These are phyloP conservation scores for Carpatolechia fugitivella DNA, from an alignment of 2,888 invertebrate species.

Conservation along the genomic window DNA sequence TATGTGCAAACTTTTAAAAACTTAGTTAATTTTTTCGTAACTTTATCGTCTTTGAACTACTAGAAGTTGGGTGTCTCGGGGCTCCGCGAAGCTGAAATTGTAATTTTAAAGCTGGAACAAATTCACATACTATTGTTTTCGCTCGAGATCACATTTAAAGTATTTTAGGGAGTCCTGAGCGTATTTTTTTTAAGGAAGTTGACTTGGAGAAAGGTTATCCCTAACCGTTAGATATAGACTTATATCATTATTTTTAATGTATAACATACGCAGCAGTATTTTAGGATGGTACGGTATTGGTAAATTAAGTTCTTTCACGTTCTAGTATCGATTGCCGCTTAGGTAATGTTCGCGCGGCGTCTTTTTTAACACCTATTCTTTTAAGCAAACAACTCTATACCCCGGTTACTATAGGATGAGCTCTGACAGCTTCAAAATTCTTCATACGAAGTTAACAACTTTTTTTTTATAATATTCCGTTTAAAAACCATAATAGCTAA, in stretches of 20 bases:
- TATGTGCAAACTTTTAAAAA: slow-evolving; percentile 22
- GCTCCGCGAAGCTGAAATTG: slow-evolving; percentile 24
- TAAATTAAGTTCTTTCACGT: slow-evolving; percentile 66
- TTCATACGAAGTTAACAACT: too few species aligned
- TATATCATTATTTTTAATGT: slow-evolving; percentile 77
- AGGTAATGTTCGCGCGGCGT: neutral
- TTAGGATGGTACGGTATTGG: slow-evolving; percentile 62
- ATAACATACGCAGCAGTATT: slow-evolving; percentile 76
- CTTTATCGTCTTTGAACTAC: slow-evolving; percentile 24
- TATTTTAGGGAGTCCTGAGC: slow-evolving; percentile 4
- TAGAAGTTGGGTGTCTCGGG: slow-evolving; percentile 29
- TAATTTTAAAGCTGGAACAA: neutral
- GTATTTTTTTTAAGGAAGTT: slow-evolving; percentile 7
- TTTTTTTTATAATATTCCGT: too few species aligned
- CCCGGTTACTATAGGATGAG: too few species aligned
- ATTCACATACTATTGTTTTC: neutral
- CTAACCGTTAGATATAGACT: slow-evolving; percentile 14
- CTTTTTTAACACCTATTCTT: neutral
- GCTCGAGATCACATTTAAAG: neutral
- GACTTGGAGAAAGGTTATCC: neutral
- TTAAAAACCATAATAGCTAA: too few species aligned
- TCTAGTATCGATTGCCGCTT: neutral
- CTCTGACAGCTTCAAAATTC: too few species aligned
- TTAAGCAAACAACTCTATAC: too few species aligned
- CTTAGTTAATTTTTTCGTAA: slow-evolving; percentile 19